These are phyloP conservation scores for Drosophila sp. DNA, from an alignment of 1,140 invertebrate species.

Conservation along the genomic window DNA sequence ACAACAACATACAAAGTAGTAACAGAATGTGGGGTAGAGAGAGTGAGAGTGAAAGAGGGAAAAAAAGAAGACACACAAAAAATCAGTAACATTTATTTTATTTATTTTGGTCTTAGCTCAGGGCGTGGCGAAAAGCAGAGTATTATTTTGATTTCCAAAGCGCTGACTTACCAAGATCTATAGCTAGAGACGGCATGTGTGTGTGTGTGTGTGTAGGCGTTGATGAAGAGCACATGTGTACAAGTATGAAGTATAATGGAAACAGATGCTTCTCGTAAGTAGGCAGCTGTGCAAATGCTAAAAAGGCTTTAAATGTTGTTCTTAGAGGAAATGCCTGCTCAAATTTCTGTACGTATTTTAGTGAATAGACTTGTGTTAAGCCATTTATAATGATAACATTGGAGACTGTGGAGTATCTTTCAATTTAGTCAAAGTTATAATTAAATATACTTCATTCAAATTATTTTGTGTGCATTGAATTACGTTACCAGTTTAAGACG, in stretches of 20 bases:
- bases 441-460: background rate
- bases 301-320: constrained; percentile 36
- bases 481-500: no score
- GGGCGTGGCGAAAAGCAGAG: constrained; percentile 54
- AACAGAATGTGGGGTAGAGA: background rate
- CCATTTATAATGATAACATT: background rate
- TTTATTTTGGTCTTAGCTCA: constrained; percentile 45
- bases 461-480: background rate
- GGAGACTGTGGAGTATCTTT: background rate
- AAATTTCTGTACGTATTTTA: constrained; percentile 6
- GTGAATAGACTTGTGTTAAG: background rate
- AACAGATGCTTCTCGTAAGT: constrained; percentile 43
- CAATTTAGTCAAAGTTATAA: background rate
- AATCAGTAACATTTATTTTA: constrained; percentile 70
- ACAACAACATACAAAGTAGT: constrained; percentile 11
- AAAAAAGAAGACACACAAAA: background rate
- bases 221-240: constrained; percentile 61
- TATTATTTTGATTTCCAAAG: constrained; percentile 76
- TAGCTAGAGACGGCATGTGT: constrained; percentile 24
- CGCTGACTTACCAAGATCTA: constrained; percentile 75
- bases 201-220: constrained; percentile 40
- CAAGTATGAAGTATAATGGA: constrained; percentile 38
- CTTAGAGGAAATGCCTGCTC: constrained; percentile 15
- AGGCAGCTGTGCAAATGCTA: constrained; percentile 37
- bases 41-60: background rate